A percentile compares a stretch with the other conserved stretches of the same genome.
phyloP scores from a whole-genome alignment of 2,797 vertebrate genomes.

The Smutsia gigantea region DNA sequence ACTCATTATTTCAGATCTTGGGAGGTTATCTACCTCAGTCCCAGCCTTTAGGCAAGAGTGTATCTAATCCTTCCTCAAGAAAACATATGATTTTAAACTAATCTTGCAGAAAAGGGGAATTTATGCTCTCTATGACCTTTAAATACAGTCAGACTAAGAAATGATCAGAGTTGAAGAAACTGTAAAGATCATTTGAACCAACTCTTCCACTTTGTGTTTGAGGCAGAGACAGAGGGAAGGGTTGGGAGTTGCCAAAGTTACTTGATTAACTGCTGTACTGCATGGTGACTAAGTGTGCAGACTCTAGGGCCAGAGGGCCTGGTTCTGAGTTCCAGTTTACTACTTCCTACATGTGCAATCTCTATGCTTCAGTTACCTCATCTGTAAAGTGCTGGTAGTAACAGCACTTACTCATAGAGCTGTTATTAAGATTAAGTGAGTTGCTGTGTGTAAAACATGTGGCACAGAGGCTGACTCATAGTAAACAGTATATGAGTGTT shows the following conservation, averaged over 20 bases:
- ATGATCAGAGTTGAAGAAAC: neutral
- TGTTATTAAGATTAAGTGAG: neutral
- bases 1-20: neutral
- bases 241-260: neutral
- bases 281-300: neutral
- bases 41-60: neutral
- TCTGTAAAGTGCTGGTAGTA: neutral
- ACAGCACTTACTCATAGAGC: too few species aligned
- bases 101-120: neutral
- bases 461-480: neutral
- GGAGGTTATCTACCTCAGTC: neutral
- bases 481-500: neutral
- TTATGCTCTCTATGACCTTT: neutral
- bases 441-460: neutral
- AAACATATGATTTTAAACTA: conserved; percentile 36
- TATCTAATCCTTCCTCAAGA: neutral
- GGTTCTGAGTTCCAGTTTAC: neutral
- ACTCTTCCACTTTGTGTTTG: conserved; percentile 22
- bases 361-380: neutral
- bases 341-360: neutral
- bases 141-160: neutral
- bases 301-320: neutral
- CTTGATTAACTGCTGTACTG: neutral
- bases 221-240: neutral
- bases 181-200: neutral